Evolutionary conservation across 2,888 invertebrate genomes (phyloP), one percentile per base, ranked within the genome.

Genomic region (Dryobota labecula): DNA sequence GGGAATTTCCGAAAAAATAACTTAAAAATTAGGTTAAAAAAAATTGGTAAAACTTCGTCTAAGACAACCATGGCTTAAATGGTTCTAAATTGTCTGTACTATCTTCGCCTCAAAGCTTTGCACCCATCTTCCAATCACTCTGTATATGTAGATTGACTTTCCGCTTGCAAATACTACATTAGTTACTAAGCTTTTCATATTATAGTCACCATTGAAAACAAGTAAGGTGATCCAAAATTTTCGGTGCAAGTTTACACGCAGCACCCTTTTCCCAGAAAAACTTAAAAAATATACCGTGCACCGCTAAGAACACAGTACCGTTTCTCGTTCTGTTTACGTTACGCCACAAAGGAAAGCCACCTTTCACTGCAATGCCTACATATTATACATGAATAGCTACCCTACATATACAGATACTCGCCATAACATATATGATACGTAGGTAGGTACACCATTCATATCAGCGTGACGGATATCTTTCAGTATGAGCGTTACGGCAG

Each of bases 401-500:
- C 41, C 45, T 27, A 6, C 57, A 20, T 36, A 36, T 8, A 2
- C 54, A 36, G 7, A 18, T 18, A 33, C 4, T 11, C 15, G 24
- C 30, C 18, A 4, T 11, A 56, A 3, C 20, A 15, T 15, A 6
- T 15, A 9, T n/a, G n/a, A n/a, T 41, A 38, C 15, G 8, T 54
- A 60, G 3, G 5, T 20, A 56, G 1, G 3, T 15, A 49, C 7
- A 20, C 38, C 18, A 41, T 70, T 70, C 41, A 58, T 30, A 47
- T 57, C 76, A 58, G 27, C 36, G 24, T 76, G 69, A 69, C 20
- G 27, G 20, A 69, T 76, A 63, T 49, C 47, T 61, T 49, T 78
- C 64, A 49, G 64, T 72, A 71, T 75, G 70, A 51, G 51, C 58
- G 78, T 70, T 70, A 73, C 71, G 72, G 45, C 60, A 47, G 56